phyloP scores from a whole-genome alignment of 2,888 invertebrate species.

The Plagodis dolabraria region DNA sequence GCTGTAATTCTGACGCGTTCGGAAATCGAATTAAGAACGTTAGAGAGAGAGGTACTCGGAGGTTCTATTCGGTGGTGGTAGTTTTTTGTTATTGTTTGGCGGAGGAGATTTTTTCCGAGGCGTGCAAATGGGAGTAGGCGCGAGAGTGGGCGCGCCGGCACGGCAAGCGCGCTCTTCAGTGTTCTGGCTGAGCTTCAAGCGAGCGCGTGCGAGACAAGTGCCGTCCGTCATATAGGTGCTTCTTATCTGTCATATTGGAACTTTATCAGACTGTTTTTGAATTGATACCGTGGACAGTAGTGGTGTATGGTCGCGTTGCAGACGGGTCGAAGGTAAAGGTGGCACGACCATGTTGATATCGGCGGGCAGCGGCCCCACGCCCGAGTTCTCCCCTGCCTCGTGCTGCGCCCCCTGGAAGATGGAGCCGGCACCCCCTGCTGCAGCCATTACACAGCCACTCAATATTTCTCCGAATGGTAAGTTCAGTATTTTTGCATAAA shows the following conservation, averaged over 20 bases:
- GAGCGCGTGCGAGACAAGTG: constrained; percentile 77
- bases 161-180: constrained; percentile 84
- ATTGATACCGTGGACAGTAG: constrained; percentile 59
- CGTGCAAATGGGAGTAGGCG: constrained; percentile 84
- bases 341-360: constrained; percentile 87
- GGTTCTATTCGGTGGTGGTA: constrained; percentile 72
- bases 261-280: constrained; percentile 43
- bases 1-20: constrained; percentile 82
- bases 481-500: constrained; percentile 30
- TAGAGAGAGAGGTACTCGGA: constrained; percentile 80
- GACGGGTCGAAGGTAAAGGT: constrained; percentile 58
- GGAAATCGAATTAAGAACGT: constrained; percentile 83
- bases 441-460: constrained; percentile 75
- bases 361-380: constrained; percentile 86
- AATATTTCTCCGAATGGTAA: constrained; percentile 86
- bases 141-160: constrained; percentile 81
- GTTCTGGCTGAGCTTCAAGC: constrained; percentile 83
- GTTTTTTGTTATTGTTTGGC: constrained; percentile 82
- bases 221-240: constrained; percentile 60
- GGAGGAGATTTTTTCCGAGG: constrained; percentile 81
- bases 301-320: constrained; percentile 46
- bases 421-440: constrained; percentile 85
- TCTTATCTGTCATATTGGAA: constrained; percentile 41
- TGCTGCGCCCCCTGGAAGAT: constrained; percentile 87
- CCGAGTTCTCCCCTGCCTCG: constrained; percentile 84